Percentiles rank a stretch among this genome's conserved stretches.
Conservation (phyloP, 2,888 invertebrate genomes). For the Ellobium chinense region DNA sequence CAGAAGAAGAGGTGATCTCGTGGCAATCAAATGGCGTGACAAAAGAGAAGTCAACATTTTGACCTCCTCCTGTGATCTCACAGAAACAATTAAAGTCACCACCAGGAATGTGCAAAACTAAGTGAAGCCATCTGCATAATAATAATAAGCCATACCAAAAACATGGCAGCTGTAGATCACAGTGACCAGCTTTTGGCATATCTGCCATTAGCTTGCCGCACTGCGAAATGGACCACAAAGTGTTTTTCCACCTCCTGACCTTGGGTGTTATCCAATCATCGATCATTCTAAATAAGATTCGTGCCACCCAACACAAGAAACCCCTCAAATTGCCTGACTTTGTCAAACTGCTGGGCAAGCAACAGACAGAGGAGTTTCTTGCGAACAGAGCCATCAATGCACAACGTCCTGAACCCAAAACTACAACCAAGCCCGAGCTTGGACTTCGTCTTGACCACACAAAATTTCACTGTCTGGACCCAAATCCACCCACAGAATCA, state of each 20-base stretch:
- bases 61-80: neutral
- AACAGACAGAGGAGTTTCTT: neutral
- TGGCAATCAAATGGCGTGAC: neutral
- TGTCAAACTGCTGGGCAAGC: slow-evolving; percentile 4
- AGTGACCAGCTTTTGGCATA: neutral
- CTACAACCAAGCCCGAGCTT: neutral
- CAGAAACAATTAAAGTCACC: neutral
- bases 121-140: neutral
- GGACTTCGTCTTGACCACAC: neutral
- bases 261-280: neutral
- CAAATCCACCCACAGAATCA: neutral
- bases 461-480: neutral
- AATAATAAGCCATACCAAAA: neutral
- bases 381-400: neutral
- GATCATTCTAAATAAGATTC: neutral
- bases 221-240: neutral
- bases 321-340: neutral
- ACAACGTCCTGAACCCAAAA: neutral
- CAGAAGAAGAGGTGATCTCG: neutral
- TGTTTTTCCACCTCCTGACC: neutral
- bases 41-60: neutral
- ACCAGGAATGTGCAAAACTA: neutral
- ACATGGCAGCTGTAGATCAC: neutral
- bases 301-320: neutral
- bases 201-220: neutral